Conservation (phyloP, 2,113 vertebrate genomes). For the Polypterus senegalus region DNA sequence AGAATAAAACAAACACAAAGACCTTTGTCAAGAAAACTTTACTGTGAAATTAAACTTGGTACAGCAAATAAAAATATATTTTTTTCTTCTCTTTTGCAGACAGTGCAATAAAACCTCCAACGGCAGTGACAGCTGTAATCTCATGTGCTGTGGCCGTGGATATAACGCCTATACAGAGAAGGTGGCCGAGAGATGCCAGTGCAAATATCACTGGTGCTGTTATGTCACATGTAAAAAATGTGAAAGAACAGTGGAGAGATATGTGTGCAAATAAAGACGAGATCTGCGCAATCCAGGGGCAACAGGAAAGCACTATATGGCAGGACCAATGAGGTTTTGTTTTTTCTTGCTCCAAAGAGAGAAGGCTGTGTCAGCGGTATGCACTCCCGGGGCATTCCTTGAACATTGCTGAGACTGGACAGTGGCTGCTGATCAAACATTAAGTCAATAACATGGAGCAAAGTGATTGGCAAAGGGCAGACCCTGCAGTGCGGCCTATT, state of each 20-base stretch:
- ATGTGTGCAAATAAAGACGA: conserved; percentile 45
- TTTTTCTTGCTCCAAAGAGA: neutral
- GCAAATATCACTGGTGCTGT: conserved; percentile 62
- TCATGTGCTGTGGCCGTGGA: conserved; percentile 58
- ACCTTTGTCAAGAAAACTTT: too few species aligned
- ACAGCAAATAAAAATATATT: too few species aligned
- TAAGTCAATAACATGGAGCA: neutral
- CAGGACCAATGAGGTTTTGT: neutral
- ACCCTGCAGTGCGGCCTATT: neutral
- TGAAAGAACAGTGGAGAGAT: conserved; percentile 36
- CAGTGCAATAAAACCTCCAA: conserved; percentile 49
- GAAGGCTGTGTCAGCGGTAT: neutral
- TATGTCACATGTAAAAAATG: conserved; percentile 57
- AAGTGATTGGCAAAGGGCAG: neutral
- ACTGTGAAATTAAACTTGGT: too few species aligned
- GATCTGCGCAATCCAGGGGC: neutral
- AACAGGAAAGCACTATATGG: conserved; percentile 7
- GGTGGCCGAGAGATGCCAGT: conserved; percentile 51
- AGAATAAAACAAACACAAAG: too few species aligned
- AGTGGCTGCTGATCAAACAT: neutral
- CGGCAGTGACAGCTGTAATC: conserved; percentile 45
- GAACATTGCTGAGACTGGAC: neutral
- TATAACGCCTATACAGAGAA: conserved; percentile 56
- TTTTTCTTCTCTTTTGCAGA: conserved; percentile 23
- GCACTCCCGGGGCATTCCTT: neutral